A percentile compares a stretch with the other conserved stretches of the same genome.
phyloP scores from a whole-genome alignment of 2,888 invertebrate species.

The Chalcosyrphus nemorum region DNA sequence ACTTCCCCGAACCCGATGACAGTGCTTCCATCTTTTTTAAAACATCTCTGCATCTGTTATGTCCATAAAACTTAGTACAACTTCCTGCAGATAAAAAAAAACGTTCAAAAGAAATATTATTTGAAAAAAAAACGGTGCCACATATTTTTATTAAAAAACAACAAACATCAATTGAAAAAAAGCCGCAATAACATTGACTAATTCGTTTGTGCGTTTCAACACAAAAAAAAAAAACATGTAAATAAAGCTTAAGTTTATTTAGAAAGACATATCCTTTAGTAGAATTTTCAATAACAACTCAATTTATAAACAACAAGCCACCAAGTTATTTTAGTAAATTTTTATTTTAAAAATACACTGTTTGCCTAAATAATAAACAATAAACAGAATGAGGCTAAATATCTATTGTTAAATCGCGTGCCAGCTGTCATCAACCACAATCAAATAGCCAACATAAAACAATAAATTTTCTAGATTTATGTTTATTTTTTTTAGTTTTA shows the following conservation, averaged over 20 bases:
- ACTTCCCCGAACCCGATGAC: background rate
- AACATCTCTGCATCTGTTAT: background rate
- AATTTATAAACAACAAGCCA: slow-evolving; percentile 9
- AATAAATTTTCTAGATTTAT: background rate
- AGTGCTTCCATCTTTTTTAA: background rate
- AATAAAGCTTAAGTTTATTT: background rate
- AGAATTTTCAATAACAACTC: background rate
- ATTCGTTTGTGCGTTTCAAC: background rate
- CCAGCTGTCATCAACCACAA: slow-evolving; percentile 25
- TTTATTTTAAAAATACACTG: background rate
- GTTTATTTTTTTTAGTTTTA: background rate
- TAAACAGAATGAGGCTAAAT: background rate
- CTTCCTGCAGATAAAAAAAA: background rate
- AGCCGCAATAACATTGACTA: background rate
- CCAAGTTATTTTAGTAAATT: background rate
- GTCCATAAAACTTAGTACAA: background rate
- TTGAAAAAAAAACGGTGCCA: background rate
- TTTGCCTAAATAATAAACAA: slow-evolving; percentile 4
- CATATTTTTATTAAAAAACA: background rate
- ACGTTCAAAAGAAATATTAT: background rate
- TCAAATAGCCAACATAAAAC: background rate
- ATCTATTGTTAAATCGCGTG: slow-evolving; percentile 28
- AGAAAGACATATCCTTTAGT: background rate
- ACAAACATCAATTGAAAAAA: background rate
- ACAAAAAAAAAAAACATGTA: background rate